Conservation (phyloP, 1,140 invertebrate species). For the Apocrypta bakeri region DNA sequence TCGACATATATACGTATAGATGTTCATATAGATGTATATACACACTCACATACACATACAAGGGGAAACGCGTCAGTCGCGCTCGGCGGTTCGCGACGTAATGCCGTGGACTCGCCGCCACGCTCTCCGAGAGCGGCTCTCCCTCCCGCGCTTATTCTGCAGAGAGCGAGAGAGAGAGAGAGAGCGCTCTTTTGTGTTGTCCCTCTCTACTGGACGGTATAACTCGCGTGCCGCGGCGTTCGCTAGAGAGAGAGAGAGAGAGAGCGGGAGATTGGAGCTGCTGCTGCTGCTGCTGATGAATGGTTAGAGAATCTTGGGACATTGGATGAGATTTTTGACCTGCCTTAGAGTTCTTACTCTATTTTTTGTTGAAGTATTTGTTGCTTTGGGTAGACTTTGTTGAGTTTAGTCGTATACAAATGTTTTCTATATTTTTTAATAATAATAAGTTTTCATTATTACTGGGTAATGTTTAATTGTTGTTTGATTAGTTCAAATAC, state of each 20-base stretch:
- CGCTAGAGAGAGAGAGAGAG: no score
- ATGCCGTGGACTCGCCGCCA: slow-evolving; percentile 67
- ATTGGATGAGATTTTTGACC: no score
- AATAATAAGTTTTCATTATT: no score
- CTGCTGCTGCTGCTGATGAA: background rate
- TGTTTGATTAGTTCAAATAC: no score
- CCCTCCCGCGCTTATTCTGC: slow-evolving; percentile 21
- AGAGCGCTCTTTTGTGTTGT: slow-evolving; percentile 42
- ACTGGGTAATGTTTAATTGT: no score
- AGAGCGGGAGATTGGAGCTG: background rate
- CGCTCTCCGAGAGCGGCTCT: slow-evolving; percentile 62
- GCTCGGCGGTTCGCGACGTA: slow-evolving; percentile 72
- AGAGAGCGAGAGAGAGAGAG: slow-evolving; percentile 36
- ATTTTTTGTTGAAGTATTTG: no score
- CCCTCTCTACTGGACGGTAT: background rate
- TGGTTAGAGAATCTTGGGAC: no score
- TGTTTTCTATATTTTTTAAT: no score
- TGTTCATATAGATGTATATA: background rate
- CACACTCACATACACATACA: background rate
- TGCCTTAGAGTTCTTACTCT: no score
- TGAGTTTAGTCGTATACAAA: no score
- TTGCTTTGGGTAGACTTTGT: no score
- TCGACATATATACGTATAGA: background rate
- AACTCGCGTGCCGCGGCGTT: background rate
- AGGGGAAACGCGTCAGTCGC: slow-evolving; percentile 68